Percentiles rank a stretch among this genome's conserved stretches.
Conservation (phyloP, 2,113 vertebrate species). For the Garra rufa region DNA sequence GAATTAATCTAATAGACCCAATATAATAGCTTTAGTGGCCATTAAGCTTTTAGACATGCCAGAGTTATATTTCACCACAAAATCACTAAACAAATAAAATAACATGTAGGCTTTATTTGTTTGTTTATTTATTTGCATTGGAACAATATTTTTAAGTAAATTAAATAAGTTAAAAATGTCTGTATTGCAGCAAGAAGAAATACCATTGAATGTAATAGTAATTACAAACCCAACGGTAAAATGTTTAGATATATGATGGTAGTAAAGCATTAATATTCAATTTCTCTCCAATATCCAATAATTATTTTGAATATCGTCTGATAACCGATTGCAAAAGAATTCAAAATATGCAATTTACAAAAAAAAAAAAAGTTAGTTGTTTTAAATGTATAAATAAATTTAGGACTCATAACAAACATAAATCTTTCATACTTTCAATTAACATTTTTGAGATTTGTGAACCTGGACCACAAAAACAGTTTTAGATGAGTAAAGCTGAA, state of each 20-base stretch:
- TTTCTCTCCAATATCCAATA: background rate
- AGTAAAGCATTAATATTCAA: background rate
- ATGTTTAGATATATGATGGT: background rate
- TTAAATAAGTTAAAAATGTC: background rate
- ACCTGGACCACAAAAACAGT: no score
- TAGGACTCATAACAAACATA: background rate
- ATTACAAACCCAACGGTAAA: background rate
- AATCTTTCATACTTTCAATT: background rate
- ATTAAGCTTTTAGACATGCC: background rate
- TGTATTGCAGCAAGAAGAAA: background rate
- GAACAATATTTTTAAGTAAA: background rate
- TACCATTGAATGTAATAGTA: background rate
- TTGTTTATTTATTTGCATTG: background rate
- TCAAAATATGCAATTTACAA: background rate
- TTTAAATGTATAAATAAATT: background rate
- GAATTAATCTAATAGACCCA: background rate
- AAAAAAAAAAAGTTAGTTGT: background rate
- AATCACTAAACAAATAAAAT: background rate
- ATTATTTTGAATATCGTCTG: background rate
- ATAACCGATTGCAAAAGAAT: background rate
- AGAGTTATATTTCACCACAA: background rate
- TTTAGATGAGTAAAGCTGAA: no score
- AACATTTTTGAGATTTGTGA: background rate
- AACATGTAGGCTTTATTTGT: background rate
- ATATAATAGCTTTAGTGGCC: background rate